Base-by-base conservation (phyloP, 2,888 invertebrate genomes). In the Uloborus plumipes region DNA sequence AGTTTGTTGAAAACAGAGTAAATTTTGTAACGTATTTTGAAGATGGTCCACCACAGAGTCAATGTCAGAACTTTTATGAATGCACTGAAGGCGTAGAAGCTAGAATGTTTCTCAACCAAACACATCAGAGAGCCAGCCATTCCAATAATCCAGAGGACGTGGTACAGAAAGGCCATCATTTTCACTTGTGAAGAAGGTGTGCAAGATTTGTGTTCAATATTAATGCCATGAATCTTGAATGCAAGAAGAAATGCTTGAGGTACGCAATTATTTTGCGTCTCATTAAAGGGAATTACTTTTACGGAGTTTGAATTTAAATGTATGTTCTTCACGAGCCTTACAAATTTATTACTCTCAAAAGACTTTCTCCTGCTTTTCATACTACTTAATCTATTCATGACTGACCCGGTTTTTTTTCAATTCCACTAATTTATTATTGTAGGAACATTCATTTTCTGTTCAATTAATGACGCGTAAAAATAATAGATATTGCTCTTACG, bases 61-160 rank as follows among this genome's bases (percentile, higher is more conserved):
- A 79, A 31, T 13, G 78, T 51, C 9, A 72, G 22, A 18, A 72
- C 6, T 47, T 79, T 79, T 2, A 79, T 72, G 1, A 66, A 50
- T 3, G 72, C 22, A 49, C 78, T 79, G 31, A 79, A 79, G 51
- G 50, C 18, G 22, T 66, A 71, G 31, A 79, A 79, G 58, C 78
- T 79, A 15, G 78, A 72, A 15, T 71, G 55, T n/a, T 66, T 14
- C 16, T 66, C 49, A 0, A 72, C 4, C 7, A 79, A 59, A 20
- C 78, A 79, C n/a, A 47, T 31, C 3, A 49, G 15, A 0, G 78
- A 66, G 2, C 78, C 58, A 18, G 51, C 1, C 6, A 72, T 72
- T 18, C 78, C 78, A 14, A 51, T 51, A 13, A 59, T 1, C 78
- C 78, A 79, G 9, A 66, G 58, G n/a, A 65, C 6, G 39, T 79